Evolutionary conservation across 2,888 invertebrate species (phyloP), one percentile per base, ranked within the genome.

Genomic region (Papilio protenor): DNA sequence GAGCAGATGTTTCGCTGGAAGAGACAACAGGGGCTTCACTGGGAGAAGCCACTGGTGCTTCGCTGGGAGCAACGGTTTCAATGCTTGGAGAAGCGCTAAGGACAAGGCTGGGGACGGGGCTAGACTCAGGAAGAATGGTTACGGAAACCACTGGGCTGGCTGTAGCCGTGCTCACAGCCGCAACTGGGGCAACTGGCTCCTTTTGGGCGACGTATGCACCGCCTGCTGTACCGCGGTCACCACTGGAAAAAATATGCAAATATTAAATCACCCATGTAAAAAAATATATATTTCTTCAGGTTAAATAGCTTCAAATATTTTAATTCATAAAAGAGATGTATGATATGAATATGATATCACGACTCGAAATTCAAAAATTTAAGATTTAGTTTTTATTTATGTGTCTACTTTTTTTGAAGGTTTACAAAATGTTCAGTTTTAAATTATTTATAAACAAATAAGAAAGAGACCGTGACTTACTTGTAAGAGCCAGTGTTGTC

Each of bases 211-310:
- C 81, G 80, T 87, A 87, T 40, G 84, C 83, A 40, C 89, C 88
- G 6, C 72, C 72, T 18, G 72, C 52, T 33, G 85, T 82, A 52
- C 89, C 88, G 14, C 87, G 84, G 82, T 86, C 85, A 59, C 89
- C 87, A 55, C 84, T 87, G 82, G 55, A 82, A 86, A 69, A 49
- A 52, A 18, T 4, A 49, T 33, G 33, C 27, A 47, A 45, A 16
- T 61, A 69, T 57, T 61, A 14, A 77, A 74, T 52, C 21, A 45
- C 2, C 14, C n/a, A 21, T 16, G 16, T 40, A 18, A 18, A 40
- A 61, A 3, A 21, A 23, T 21, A 14, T 55, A 55, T 55, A n/a
- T 16, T 49, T 14, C 49, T 14, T 14, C 14, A 2, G 4, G 40
- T 40, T 40, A 40, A 40, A 40, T 8, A 40, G 40, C 40, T 40